A percentile compares a stretch with the other conserved stretches of the same genome.
Evolutionary conservation across 2,888 invertebrate species (phyloP).

Genomic region (Smittia aterrima): DNA sequence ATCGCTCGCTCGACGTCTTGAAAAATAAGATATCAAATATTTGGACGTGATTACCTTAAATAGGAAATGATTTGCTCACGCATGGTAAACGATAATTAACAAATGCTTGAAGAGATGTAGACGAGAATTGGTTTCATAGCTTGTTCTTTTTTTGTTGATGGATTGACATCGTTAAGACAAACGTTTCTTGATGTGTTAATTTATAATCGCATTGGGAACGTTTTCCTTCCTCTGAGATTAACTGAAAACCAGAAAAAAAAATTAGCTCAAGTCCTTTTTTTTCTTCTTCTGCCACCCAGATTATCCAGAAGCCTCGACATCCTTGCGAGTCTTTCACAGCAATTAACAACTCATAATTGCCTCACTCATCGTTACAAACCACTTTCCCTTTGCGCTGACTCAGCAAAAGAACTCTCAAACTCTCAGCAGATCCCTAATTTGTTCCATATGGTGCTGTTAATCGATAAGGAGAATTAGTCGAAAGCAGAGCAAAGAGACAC

Average conservation of each 20-base stretch:
- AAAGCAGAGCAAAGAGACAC: neutral
- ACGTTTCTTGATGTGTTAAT: constrained; percentile 2
- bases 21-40: constrained; percentile 40
- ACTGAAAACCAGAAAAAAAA: neutral
- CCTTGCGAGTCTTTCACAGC: constrained; percentile 11
- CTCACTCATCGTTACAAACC: constrained; percentile 37
- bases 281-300: neutral
- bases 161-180: constrained; percentile 10
- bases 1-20: constrained; percentile 1
- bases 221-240: neutral
- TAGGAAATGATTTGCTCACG: constrained; percentile 27
- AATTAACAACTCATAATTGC: constrained; percentile 32
- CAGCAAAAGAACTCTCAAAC: too few species aligned
- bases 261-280: too few species aligned
- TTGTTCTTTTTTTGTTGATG: neutral
- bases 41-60: constrained; percentile 29
- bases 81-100: constrained; percentile 3
- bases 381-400: constrained; percentile 25
- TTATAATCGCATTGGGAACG: neutral
- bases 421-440: constrained; percentile 17
- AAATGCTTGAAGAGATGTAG: too few species aligned
- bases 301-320: constrained; percentile 1
- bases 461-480: constrained; percentile 16
- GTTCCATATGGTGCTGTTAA: constrained; percentile 34
- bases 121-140: neutral